phyloP scores from a whole-genome alignment of 2,113 vertebrate species.

The Periophthalmodon schlosseri region DNA sequence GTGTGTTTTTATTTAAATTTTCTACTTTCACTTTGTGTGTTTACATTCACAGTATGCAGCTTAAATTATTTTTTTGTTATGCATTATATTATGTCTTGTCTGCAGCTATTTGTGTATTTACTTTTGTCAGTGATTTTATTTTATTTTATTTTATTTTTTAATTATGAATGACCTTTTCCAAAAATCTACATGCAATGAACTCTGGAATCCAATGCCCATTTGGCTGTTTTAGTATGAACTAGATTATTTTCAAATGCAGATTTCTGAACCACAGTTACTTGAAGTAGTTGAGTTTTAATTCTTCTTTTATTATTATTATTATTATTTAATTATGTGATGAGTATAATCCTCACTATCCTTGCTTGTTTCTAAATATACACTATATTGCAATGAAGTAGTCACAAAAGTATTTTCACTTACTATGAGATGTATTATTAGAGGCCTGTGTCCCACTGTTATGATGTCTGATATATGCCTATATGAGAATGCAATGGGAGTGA shows the following conservation, averaged over 20 bases:
- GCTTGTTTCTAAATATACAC: not conserved
- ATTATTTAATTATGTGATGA: not conserved
- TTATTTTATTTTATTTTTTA: not conserved
- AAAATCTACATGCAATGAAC: not conserved
- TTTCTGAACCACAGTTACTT: not conserved
- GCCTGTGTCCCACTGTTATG: not conserved
- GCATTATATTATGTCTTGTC: not conserved
- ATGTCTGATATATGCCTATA: not conserved
- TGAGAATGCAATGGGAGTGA: not conserved
- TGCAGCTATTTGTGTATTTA: not conserved
- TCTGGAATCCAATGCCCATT: not conserved
- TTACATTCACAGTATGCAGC: not conserved
- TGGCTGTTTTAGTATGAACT: not conserved
- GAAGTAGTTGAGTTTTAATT: not conserved
- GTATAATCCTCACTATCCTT: not conserved
- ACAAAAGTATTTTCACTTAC: not conserved
- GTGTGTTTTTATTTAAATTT: not conserved
- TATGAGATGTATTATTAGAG: not conserved
- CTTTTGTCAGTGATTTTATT: not conserved
- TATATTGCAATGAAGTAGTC: not conserved
- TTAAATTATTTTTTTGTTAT: not conserved
- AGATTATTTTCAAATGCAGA: not conserved
- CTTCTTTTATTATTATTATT: not conserved
- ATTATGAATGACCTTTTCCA: not conserved
- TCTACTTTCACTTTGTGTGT: not conserved